A percentile compares a stretch with the other conserved stretches of the same genome.
Conservation (phyloP, 2,797 vertebrate species). For the Melanogrammus aeglefinus region DNA sequence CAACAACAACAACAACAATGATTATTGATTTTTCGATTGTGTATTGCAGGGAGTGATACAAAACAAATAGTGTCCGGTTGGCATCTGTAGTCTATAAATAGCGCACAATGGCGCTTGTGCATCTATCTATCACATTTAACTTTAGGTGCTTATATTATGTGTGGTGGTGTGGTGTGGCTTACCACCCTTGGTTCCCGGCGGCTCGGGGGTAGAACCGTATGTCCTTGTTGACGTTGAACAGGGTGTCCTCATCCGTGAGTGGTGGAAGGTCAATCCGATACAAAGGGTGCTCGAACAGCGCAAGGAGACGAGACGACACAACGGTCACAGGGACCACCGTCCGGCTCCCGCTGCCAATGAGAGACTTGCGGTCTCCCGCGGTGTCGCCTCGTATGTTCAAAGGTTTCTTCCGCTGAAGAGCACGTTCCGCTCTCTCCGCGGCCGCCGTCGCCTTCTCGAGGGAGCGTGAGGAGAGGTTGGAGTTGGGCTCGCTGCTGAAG, state of each 20-base stretch:
- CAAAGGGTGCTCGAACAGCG: constrained; percentile 84
- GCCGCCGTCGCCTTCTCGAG: constrained; percentile 75
- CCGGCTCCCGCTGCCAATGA: constrained; percentile 57
- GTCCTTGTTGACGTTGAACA: constrained; percentile 92
- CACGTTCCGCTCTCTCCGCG: background rate
- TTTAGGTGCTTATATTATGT: constrained; percentile 74
- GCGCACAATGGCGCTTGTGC: background rate
- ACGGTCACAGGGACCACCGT: constrained; percentile 16
- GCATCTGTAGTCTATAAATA: too few species aligned
- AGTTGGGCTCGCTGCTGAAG: constrained; percentile 89
- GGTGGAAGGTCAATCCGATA: constrained; percentile 77
- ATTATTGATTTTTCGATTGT: background rate
- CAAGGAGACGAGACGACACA: constrained; percentile 67
- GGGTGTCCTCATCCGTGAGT: constrained; percentile 83
- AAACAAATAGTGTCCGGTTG: too few species aligned
- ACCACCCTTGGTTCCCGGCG: constrained; percentile 85
- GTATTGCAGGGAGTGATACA: background rate
- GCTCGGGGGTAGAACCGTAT: constrained; percentile 87
- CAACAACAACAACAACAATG: too few species aligned
- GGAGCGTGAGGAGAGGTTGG: constrained; percentile 86
- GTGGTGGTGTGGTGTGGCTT: constrained; percentile 54
- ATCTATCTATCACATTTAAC: background rate
- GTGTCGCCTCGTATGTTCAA: constrained; percentile 8
- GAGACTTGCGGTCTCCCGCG: constrained; percentile 62
- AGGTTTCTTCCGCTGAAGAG: constrained; percentile 42